Conservation (phyloP, 2,888 invertebrate species). For the Papilio protenor region DNA sequence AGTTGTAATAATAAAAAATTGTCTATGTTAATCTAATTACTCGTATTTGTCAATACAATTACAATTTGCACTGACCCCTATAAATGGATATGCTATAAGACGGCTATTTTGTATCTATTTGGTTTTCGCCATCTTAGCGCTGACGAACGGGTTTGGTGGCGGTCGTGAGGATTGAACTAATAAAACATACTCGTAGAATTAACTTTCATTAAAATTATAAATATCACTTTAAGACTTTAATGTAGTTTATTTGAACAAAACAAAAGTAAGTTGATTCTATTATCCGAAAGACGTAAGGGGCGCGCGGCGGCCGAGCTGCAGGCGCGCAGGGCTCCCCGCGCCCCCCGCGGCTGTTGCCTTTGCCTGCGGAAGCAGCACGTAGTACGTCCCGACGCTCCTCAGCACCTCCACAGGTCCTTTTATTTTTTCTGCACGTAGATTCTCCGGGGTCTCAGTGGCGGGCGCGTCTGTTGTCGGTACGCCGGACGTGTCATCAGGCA, state of each 20-base stretch:
- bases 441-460: slow-evolving; percentile 59
- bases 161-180: too few relatives aligned
- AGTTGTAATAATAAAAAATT: background rate
- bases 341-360: slow-evolving; percentile 79
- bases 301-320: slow-evolving; percentile 78
- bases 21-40: background rate
- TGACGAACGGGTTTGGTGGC: too few relatives aligned
- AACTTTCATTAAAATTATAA: background rate
- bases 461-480: slow-evolving; percentile 62
- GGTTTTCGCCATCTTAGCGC: too few relatives aligned
- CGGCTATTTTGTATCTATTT: too few relatives aligned
- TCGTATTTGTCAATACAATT: too few relatives aligned
- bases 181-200: background rate
- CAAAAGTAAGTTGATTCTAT: slow-evolving; percentile 48
- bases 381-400: slow-evolving; percentile 85
- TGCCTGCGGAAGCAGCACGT: slow-evolving; percentile 86
- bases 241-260: slow-evolving; percentile 25
- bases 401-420: slow-evolving; percentile 74
- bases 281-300: slow-evolving; percentile 68
- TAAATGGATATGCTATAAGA: too few relatives aligned
- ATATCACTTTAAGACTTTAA: background rate
- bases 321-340: slow-evolving; percentile 85
- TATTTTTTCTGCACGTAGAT: slow-evolving; percentile 67
- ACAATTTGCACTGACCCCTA: background rate
- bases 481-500: slow-evolving; percentile 60